Conservation (phyloP, 2,888 invertebrate species). For the Papilio elwesi region DNA sequence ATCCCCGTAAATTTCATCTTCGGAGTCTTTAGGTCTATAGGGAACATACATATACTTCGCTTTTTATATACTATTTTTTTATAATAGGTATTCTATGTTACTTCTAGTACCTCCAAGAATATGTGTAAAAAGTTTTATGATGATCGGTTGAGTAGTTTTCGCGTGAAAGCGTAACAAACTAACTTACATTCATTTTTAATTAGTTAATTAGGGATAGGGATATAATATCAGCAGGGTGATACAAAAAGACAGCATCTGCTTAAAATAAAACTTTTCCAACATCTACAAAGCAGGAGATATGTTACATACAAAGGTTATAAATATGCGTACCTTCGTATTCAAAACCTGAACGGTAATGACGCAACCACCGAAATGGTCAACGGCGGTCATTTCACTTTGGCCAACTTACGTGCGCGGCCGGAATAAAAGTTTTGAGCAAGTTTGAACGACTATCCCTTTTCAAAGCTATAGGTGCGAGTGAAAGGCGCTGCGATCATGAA, state of each 20-base stretch:
- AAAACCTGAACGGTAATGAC: constrained; percentile 68
- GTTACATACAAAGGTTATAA: constrained; percentile 20
- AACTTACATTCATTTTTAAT: no score
- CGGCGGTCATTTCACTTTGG: constrained; percentile 83
- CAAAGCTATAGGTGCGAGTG: constrained; percentile 50
- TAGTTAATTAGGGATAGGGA: no score
- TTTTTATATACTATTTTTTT: no score
- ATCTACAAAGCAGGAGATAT: not conserved
- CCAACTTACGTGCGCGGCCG: constrained; percentile 75
- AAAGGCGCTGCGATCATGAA: constrained; percentile 47
- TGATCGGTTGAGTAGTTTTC: no score
- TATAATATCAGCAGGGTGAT: no score
- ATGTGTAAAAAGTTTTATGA: no score
- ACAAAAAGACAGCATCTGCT: not conserved
- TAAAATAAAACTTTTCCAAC: constrained; percentile 14
- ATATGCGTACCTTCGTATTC: constrained; percentile 60
- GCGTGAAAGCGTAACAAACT: no score
- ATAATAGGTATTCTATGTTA: no score
- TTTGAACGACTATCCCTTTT: constrained; percentile 58
- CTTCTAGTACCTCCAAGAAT: no score
- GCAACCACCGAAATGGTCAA: constrained; percentile 80
- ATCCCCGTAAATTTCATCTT: no score
- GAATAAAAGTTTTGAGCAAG: constrained; percentile 59
- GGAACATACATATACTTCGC: no score
- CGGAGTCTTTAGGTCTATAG: no score